Conservation (phyloP, 2,888 invertebrate genomes). For the Tuberolachnus salignus region DNA sequence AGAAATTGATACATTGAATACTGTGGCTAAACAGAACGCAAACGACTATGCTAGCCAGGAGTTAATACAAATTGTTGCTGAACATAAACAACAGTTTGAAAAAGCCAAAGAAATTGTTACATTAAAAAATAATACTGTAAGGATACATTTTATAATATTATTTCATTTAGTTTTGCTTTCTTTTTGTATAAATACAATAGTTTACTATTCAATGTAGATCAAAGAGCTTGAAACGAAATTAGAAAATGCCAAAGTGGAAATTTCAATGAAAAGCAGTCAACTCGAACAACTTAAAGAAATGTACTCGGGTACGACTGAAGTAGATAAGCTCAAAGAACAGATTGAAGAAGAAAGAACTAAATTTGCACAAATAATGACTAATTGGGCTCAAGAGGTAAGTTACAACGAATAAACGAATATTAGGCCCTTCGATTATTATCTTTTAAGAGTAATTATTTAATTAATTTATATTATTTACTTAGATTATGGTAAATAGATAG, state of each 20-base stretch:
- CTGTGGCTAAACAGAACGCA: slow-evolving; percentile 31
- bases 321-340: slow-evolving; percentile 25
- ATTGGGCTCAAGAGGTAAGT: slow-evolving; percentile 48
- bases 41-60: slow-evolving; percentile 16
- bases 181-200: neutral
- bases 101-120: slow-evolving; percentile 30
- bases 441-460: neutral
- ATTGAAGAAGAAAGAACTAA: slow-evolving; percentile 49
- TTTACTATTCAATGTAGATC: slow-evolving; percentile 3
- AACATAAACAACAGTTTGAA: slow-evolving; percentile 40
- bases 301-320: neutral
- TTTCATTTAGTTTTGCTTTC: neutral
- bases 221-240: slow-evolving; percentile 44
- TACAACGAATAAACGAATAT: neutral
- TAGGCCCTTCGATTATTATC: neutral
- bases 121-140: slow-evolving; percentile 36
- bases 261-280: slow-evolving; percentile 13
- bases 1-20: slow-evolving; percentile 26
- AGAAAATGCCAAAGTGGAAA: slow-evolving; percentile 19
- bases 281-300: slow-evolving; percentile 22
- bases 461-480: neutral
- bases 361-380: slow-evolving; percentile 51
- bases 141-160: slow-evolving; percentile 3
- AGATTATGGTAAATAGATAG: no score
- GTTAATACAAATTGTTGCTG: slow-evolving; percentile 29